Conservation (phyloP, 1,140 invertebrate genomes). For the Gryllus bimaculatus region DNA sequence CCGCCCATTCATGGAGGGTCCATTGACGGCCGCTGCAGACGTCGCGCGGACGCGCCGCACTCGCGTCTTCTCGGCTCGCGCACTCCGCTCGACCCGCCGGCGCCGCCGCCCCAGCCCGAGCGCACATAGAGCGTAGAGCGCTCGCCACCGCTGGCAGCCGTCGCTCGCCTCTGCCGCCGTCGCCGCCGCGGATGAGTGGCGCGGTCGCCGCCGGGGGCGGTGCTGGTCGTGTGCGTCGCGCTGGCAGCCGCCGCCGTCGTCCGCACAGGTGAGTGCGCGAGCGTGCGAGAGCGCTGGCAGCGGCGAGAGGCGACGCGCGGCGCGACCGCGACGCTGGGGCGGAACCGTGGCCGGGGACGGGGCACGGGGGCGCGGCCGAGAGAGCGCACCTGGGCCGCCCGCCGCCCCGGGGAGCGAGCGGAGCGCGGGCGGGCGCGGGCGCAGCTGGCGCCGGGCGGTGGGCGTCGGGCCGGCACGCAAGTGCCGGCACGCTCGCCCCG, state of each 20-base stretch:
- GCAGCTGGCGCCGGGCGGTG: no score
- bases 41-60: background rate
- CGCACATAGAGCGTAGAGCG: background rate
- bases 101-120: no score
- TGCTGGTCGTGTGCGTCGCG: background rate
- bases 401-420: no score
- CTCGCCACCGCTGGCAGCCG: no score
- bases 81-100: background rate
- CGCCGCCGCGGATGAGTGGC: background rate
- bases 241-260: background rate
- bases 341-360: no score
- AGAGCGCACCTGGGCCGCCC: background rate
- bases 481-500: no score
- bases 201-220: no score
- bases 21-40: background rate
- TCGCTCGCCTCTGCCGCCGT: background rate
- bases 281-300: background rate
- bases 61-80: background rate
- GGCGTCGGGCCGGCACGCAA: no score
- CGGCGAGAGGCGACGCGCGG: background rate
- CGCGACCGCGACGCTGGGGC: background rate
- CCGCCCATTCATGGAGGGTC: background rate
- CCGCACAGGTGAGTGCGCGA: background rate
- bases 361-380: background rate
- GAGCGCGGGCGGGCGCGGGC: no score